Evolutionary conservation across 2,888 invertebrate species (phyloP).

Genomic region (Drosophila rubida): DNA sequence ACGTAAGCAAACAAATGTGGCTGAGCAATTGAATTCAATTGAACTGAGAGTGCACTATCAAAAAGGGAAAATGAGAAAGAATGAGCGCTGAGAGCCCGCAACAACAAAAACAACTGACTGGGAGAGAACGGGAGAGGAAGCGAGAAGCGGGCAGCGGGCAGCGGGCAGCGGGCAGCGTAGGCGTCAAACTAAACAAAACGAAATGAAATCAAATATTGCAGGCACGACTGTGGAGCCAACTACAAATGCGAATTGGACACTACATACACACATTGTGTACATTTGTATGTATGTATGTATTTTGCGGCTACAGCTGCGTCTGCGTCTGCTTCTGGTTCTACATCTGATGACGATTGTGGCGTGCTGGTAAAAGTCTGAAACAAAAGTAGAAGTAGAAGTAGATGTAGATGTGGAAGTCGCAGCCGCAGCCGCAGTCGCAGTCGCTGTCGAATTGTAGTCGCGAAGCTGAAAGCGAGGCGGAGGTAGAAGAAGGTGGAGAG

Average conservation of each 20-base stretch:
- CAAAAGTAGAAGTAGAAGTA: constrained; percentile 5
- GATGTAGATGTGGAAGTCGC: not conserved
- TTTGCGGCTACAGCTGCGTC: not conserved
- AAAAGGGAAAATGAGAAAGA: constrained; percentile 10
- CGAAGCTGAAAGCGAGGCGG: not conserved
- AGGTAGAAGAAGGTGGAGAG: not conserved
- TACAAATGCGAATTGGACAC: not conserved
- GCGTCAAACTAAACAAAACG: constrained; percentile 43
- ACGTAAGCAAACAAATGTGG: constrained; percentile 78
- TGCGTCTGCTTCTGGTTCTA: constrained; percentile 14
- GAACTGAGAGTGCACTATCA: constrained; percentile 59
- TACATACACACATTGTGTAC: too few relatives aligned
- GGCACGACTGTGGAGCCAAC: constrained; percentile 1
- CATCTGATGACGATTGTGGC: constrained; percentile 10
- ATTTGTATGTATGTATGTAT: too few relatives aligned
- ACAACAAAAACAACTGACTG: constrained; percentile 45
- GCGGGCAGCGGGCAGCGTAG: constrained; percentile 39
- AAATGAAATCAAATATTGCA: constrained; percentile 66
- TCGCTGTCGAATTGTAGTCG: not conserved
- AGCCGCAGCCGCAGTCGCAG: too few relatives aligned
- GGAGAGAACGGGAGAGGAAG: constrained; percentile 30
- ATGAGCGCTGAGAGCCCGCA: constrained; percentile 15
- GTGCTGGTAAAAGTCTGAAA: constrained; percentile 24
- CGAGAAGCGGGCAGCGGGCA: too few relatives aligned
- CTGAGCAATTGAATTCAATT: constrained; percentile 78